phyloP scores from a whole-genome alignment of 2,888 invertebrate genomes.

The Epinotia brunnichana region DNA sequence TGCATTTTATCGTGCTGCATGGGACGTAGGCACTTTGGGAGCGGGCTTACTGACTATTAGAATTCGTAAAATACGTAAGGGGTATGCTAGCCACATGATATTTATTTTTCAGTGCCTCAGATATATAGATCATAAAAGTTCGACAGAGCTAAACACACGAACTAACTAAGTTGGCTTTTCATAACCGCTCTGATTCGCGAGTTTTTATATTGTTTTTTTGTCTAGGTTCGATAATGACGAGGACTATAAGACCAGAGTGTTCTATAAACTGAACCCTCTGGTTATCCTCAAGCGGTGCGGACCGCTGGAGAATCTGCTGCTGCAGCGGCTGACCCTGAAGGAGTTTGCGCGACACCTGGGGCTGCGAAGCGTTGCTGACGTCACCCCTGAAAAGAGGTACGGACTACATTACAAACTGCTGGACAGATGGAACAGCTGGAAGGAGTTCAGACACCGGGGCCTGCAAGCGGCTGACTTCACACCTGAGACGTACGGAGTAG shows the following conservation, averaged over 20 bases:
- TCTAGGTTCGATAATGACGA: slow-evolving; percentile 57
- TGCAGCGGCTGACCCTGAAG: slow-evolving; percentile 7
- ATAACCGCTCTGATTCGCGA: no score
- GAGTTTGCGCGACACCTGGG: slow-evolving; percentile 24
- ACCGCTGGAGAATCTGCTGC: slow-evolving; percentile 46
- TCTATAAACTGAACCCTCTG: slow-evolving; percentile 65
- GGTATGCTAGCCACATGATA: no score
- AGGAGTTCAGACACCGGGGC: not conserved
- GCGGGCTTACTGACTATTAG: no score
- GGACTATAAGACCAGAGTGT: slow-evolving; percentile 53
- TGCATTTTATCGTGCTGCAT: no score
- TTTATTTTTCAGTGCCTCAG: no score
- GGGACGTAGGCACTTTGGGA: no score
- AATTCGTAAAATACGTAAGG: no score
- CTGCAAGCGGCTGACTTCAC: not conserved
- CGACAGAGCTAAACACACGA: no score
- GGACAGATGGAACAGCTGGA: not conserved
- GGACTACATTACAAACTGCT: not conserved
- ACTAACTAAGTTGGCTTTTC: no score
- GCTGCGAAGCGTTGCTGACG: slow-evolving; percentile 42
- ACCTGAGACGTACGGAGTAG: no score
- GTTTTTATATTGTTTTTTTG: no score
- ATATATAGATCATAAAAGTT: no score
- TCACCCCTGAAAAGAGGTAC: slow-evolving; percentile 41
- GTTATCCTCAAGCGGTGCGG: slow-evolving; percentile 56